Conservation (phyloP, 2,113 vertebrate genomes). For the Thamnophis sirtalis region DNA sequence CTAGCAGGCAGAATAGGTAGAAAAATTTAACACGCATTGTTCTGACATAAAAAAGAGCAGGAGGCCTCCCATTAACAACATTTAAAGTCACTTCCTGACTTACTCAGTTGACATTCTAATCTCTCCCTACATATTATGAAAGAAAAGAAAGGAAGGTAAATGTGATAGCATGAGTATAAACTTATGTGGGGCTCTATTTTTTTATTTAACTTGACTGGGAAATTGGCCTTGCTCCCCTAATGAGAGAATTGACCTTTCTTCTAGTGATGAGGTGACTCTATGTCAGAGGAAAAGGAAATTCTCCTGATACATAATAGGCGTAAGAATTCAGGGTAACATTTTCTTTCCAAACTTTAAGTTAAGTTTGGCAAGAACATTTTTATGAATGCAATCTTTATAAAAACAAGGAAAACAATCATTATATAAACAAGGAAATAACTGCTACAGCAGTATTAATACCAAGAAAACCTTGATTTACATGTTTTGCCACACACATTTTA, state of each 20-base stretch:
- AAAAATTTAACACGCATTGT: not conserved
- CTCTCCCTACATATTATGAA: not conserved
- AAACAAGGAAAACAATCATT: constrained; percentile 47
- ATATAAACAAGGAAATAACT: constrained; percentile 43
- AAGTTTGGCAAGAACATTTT: constrained; percentile 54
- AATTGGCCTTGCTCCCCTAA: not conserved
- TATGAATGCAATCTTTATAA: constrained; percentile 42
- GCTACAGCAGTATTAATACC: constrained; percentile 21
- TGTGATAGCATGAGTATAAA: not conserved
- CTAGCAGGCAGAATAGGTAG: too few species aligned
- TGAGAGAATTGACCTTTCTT: not conserved
- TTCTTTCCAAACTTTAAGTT: constrained; percentile 10
- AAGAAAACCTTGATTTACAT: constrained; percentile 39
- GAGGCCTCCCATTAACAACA: not conserved
- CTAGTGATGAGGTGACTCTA: not conserved
- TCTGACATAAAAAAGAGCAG: not conserved
- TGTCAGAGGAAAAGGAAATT: not conserved
- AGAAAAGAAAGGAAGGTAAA: not conserved
- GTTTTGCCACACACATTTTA: constrained; percentile 43
- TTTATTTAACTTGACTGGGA: not conserved
- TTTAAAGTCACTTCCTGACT: not conserved
- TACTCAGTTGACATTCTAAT: not conserved
- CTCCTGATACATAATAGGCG: not conserved
- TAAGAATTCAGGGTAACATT: not conserved
- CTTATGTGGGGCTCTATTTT: not conserved